phyloP scores from a whole-genome alignment of 1,140 invertebrate species.

The Drosophila erecta region DNA sequence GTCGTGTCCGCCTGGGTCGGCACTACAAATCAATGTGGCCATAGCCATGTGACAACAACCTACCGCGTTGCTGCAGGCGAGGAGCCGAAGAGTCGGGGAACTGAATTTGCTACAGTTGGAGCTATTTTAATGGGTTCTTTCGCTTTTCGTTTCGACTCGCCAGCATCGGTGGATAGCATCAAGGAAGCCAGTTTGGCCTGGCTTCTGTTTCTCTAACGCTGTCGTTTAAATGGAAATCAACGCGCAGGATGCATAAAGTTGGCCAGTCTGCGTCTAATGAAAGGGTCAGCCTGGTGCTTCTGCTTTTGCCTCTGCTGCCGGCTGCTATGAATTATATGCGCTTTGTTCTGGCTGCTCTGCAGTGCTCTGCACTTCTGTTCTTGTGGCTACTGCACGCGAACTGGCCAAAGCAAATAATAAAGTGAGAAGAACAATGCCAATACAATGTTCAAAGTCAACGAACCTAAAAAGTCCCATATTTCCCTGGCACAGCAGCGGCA shows the following conservation, averaged over 20 bases:
- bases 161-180: slow-evolving; percentile 66
- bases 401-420: slow-evolving; percentile 80
- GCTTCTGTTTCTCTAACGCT: slow-evolving; percentile 73
- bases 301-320: slow-evolving; percentile 21
- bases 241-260: slow-evolving; percentile 83
- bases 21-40: slow-evolving; percentile 63
- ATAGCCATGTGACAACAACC: slow-evolving; percentile 67
- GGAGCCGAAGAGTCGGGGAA: slow-evolving; percentile 5
- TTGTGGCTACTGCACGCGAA: slow-evolving; percentile 77
- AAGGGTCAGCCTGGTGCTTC: slow-evolving; percentile 67
- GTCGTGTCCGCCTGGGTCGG: slow-evolving; percentile 49
- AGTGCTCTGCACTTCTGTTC: slow-evolving; percentile 36
- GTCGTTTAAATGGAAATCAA: slow-evolving; percentile 83
- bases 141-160: slow-evolving; percentile 64
- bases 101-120: slow-evolving; percentile 61
- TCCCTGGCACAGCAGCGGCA: slow-evolving; percentile 62
- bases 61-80: slow-evolving; percentile 50
- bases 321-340: slow-evolving; percentile 80
- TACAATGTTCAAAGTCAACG: slow-evolving; percentile 80
- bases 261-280: slow-evolving; percentile 74
- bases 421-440: slow-evolving; percentile 83
- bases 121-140: slow-evolving; percentile 82
- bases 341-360: slow-evolving; percentile 61
- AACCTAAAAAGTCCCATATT: slow-evolving; percentile 83
- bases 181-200: slow-evolving; percentile 71